A percentile compares a stretch with the other conserved stretches of the same genome.
phyloP scores from a whole-genome alignment of 2,797 vertebrate genomes.

The Coilia nasus region DNA sequence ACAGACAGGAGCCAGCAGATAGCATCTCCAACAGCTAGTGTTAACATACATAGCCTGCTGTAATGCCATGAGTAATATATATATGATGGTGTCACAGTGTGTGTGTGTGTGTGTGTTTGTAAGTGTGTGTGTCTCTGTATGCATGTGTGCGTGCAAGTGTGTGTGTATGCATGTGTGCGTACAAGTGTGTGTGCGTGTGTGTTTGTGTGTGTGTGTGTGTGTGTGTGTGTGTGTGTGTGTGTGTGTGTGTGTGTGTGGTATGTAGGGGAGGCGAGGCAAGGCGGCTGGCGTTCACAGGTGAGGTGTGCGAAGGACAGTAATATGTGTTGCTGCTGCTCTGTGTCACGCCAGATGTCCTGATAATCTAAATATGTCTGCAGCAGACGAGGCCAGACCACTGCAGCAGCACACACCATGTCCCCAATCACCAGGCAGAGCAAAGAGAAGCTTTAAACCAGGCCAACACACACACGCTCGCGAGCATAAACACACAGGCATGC shows the following conservation, averaged over 20 bases:
- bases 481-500: not conserved
- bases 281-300: conserved; percentile 5
- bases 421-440: not conserved
- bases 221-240: not conserved
- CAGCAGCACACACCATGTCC: conserved; percentile 18
- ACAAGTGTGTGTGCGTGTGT: not conserved
- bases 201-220: no score
- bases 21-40: not conserved
- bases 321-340: conserved; percentile 3
- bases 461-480: not conserved
- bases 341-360: conserved; percentile 29
- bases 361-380: conserved; percentile 30
- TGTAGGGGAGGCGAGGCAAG: not conserved
- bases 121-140: not conserved
- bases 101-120: not conserved
- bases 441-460: conserved; percentile 25
- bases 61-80: not conserved
- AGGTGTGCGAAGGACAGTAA: not conserved
- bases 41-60: not conserved
- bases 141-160: not conserved
- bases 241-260: not conserved
- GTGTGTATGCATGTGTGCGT: not conserved
- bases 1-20: not conserved
- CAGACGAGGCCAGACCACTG: conserved; percentile 30
- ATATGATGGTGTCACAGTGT: not conserved